phyloP scores from a whole-genome alignment of 2,888 invertebrate genomes.

The Hedychridium roseum region DNA sequence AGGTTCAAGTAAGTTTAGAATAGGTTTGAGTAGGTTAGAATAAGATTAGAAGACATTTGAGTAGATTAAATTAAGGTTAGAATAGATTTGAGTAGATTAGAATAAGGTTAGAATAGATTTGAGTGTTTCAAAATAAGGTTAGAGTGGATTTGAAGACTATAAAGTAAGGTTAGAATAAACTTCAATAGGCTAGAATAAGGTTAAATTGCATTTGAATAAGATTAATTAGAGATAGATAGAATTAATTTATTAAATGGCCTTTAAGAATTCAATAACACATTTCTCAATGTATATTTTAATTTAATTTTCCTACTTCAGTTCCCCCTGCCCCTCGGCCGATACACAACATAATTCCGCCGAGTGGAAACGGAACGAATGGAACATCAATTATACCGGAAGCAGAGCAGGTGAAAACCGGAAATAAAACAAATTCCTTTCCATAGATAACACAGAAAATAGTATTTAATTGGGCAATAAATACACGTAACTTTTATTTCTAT shows the following conservation, averaged over 20 bases:
- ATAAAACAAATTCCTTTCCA: not conserved
- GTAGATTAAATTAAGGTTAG: no score
- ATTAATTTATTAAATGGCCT: not conserved
- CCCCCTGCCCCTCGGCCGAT: conserved; percentile 69
- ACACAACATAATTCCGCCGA: conserved; percentile 69
- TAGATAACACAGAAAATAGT: not conserved
- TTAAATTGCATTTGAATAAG: not conserved
- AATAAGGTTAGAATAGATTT: not conserved
- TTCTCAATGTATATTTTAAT: not conserved
- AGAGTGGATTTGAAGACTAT: not conserved
- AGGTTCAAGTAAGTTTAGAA: not conserved
- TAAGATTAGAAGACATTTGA: no score
- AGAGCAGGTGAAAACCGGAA: conserved; percentile 47
- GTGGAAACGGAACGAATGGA: conserved; percentile 55
- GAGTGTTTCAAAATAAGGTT: not conserved
- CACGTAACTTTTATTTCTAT: no score
- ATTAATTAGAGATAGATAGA: not conserved
- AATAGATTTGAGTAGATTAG: no score
- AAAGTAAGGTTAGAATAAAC: not conserved
- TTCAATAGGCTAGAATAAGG: not conserved
- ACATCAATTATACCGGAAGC: conserved; percentile 50
- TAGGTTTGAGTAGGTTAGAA: not conserved
- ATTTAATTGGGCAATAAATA: no score
- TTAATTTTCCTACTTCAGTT: conserved; percentile 60
- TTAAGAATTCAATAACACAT: not conserved